Percentiles rank a stretch among this genome's conserved stretches.
Evolutionary conservation across 1,140 invertebrate genomes (phyloP).

Genomic region (Trialeurodes vaporariorum): DNA sequence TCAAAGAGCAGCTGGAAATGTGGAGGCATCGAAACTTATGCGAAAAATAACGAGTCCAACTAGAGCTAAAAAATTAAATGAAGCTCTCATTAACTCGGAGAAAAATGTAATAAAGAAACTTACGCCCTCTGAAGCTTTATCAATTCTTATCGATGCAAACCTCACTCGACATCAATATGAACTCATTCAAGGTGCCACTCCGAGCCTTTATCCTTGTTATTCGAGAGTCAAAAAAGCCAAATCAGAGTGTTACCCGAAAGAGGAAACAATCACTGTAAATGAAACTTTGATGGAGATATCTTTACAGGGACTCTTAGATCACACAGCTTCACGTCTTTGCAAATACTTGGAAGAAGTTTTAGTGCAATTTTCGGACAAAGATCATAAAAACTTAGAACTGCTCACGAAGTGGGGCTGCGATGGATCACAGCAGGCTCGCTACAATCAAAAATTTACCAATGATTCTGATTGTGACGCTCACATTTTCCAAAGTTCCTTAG

Average conservation of each 20-base stretch:
- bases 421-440: constrained; percentile 11
- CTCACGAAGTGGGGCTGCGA: constrained; percentile 9
- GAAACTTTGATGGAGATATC: neutral
- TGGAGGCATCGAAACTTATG: constrained; percentile 3
- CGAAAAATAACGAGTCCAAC: neutral
- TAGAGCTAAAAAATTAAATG: neutral
- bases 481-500: constrained; percentile 14
- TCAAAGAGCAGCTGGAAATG: neutral
- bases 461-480: constrained; percentile 3
- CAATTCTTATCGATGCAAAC: constrained; percentile 12
- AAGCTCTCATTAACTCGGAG: neutral
- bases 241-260: constrained; percentile 12
- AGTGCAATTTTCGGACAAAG: neutral
- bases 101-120: neutral
- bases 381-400: neutral
- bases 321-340: neutral
- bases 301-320: neutral
- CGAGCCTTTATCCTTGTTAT: constrained; percentile 11
- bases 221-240: constrained; percentile 13
- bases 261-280: constrained; percentile 9
- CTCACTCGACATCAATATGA: constrained; percentile 16
- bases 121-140: constrained; percentile 7
- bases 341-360: neutral
- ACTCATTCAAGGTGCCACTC: constrained; percentile 7
- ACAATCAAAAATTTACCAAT: constrained; percentile 17